Evolutionary conservation across 1,140 invertebrate genomes (phyloP), one percentile per base, ranked within the genome.

Genomic region (Diuraphis noxia): DNA sequence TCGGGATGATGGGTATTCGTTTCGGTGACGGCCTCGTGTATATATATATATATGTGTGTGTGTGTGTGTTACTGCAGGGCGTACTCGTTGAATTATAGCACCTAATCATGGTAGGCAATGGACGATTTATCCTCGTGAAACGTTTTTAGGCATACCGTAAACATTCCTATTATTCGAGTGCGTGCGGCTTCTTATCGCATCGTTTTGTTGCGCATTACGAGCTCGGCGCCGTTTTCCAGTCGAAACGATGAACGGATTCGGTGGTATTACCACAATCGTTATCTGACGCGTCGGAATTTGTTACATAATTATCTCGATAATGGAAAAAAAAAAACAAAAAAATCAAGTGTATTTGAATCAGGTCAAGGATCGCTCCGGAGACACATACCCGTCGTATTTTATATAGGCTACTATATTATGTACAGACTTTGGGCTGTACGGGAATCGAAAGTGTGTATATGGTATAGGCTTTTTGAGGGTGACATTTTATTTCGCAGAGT

Each of bases 341-440:
- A 82, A 19, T 89, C 40, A 34, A 89, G 88, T 89, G 63, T 43
- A 23, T 46, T 77, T 1, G 23, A 90, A 36, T 90, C 34, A 34
- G 88, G 88, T 90, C 88, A 90, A 79, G 88, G 72, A 87, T 87
- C 43, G 25, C 43, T 2, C 21, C 30, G 41, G 30, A 30, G 30
- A 46, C n/a, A 34, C n/a, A 34, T n/a, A 41, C 17, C 19, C 7
- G 1, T 30, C n/a, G 21, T 84, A 43, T 8, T 43, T 43, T n/a
- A 79, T n/a, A 79, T 21, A 34, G n/a, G 3, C 63, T n/a, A n/a
- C n/a, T n/a, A n/a, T n/a, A n/a, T n/a, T n/a, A 19, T 36, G 19
- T 79, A 9, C 13, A 21, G 40, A 9, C 79, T 2, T 63, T 63
- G 13, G 56, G 79, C 72, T 36, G 21, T 23, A 4, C 21, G 56